These are phyloP conservation scores for Caenorhabditis sp. DNA, from an alignment of 2,888 invertebrate species.

Conservation along the genomic window DNA sequence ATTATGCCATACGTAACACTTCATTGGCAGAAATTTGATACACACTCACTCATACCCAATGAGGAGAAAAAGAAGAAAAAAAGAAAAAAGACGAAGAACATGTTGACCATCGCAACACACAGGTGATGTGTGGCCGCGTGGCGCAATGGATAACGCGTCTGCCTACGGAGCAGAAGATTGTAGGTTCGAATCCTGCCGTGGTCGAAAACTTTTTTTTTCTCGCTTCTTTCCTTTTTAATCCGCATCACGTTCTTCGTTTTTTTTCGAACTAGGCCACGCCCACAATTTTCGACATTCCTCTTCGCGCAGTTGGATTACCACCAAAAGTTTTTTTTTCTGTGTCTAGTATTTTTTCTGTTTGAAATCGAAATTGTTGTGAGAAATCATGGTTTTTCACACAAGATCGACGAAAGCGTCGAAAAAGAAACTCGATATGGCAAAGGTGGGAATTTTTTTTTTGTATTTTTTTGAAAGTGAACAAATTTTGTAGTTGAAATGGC, in stretches of 20 bases:
- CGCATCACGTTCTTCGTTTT: neutral
- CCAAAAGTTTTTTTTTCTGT: neutral
- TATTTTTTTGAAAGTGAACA: too few relatives aligned
- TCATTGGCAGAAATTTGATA: neutral
- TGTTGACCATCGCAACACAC: too few relatives aligned
- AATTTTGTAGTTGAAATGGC: too few relatives aligned
- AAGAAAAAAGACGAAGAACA: too few relatives aligned
- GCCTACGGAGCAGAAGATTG: conserved; percentile 72
- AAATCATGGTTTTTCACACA: conserved; percentile 48
- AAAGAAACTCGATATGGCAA: conserved; percentile 48
- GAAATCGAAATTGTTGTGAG: neutral
- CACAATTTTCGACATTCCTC: neutral
- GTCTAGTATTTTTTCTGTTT: neutral
- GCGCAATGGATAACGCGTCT: conserved; percentile 67
- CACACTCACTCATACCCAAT: neutral
- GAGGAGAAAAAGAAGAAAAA: too few relatives aligned
- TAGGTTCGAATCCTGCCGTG: conserved; percentile 71
- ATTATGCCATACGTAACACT: neutral
- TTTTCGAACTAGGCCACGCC: conserved; percentile 2
- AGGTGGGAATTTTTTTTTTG: conserved; percentile 38
- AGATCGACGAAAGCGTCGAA: conserved; percentile 40
- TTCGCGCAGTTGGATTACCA: neutral
- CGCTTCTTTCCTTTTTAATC: neutral
- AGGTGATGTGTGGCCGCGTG: conserved; percentile 20
- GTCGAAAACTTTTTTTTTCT: conserved; percentile 29